A percentile compares a stretch with the other conserved stretches of the same genome.
phyloP scores from a whole-genome alignment of 2,888 invertebrate species.

The Dryomyza anilis region DNA sequence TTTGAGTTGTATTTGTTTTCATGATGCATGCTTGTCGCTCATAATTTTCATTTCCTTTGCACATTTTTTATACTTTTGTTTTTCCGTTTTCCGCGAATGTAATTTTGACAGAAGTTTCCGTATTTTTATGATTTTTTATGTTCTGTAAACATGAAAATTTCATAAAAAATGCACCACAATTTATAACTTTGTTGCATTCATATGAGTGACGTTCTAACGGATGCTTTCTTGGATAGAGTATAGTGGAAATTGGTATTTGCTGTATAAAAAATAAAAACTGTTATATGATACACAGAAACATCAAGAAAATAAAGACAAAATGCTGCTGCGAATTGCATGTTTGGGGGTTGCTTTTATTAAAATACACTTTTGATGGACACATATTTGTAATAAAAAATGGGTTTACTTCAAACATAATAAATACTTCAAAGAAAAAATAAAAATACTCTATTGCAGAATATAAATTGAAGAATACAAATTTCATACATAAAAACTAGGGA shows the following conservation, averaged over 20 bases:
- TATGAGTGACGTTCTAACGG: constrained; percentile 34
- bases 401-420: background rate
- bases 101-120: constrained; percentile 15
- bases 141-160: constrained; percentile 51
- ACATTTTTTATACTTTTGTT: background rate
- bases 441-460: too few species aligned
- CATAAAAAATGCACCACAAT: constrained; percentile 52
- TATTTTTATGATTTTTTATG: background rate
- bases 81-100: background rate
- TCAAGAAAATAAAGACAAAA: background rate
- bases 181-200: constrained; percentile 45
- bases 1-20: constrained; percentile 11
- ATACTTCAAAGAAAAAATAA: too few species aligned
- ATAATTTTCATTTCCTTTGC: constrained; percentile 11
- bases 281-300: background rate
- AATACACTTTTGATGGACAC: constrained; percentile 41
- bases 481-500: too few species aligned
- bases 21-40: constrained; percentile 19
- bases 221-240: too few species aligned
- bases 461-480: too few species aligned
- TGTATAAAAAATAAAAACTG: background rate
- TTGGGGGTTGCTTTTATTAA: constrained; percentile 36
- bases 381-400: background rate
- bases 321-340: background rate
- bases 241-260: constrained; percentile 43